Base-by-base conservation (phyloP, 2,888 invertebrate species). In the Busseola fusca region DNA sequence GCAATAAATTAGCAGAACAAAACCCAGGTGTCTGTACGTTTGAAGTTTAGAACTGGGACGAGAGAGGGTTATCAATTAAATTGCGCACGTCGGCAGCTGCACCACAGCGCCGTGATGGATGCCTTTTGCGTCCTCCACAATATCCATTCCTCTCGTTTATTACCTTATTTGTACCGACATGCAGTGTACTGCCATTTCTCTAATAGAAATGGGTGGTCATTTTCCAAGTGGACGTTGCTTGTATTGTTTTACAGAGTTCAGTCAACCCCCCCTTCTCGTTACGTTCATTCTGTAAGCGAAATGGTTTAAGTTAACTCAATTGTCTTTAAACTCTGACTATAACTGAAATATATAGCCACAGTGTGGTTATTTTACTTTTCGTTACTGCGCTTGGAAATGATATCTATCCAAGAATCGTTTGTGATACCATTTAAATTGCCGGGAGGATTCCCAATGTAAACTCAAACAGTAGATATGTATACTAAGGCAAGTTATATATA, bases 61-160 rank as follows among this genome's bases (percentile, higher is more conserved):
- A 52, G 74, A 10, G 57, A 64, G 74, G 72, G 81, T 86, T 86
- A 88, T 89, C 86, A 89, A 88, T 88, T 87, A 86, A 85, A 83
- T 79, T 78, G 82, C 79, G 81, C 82, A 83, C 81, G 84, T 87
- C 81, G 80, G 78, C 84, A 83, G 78, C 78, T 84, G 81, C 83
- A 80, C 78, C 81, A 72, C 75, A 72, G 57, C 65, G 12, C 45
- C 62, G 84, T 87, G 87, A 88, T 89, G 75, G 84, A 89, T 88
- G 84, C 80, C 68, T 86, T 81, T 82, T 76, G 80, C 82, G 83
- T 83, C 83, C 84, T 84, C 78, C 75, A 83, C 81, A 77, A 80
- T 82, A 84, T 87, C 85, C 84, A 88, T 88, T 83, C 72, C 82
- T 89, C 87, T 86, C 80, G 84, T 87, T 89, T 88, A 88, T 86